Evolutionary conservation across 2,797 vertebrate species (phyloP), one percentile per base, ranked within the genome.

Genomic region (Alauda arvensis): DNA sequence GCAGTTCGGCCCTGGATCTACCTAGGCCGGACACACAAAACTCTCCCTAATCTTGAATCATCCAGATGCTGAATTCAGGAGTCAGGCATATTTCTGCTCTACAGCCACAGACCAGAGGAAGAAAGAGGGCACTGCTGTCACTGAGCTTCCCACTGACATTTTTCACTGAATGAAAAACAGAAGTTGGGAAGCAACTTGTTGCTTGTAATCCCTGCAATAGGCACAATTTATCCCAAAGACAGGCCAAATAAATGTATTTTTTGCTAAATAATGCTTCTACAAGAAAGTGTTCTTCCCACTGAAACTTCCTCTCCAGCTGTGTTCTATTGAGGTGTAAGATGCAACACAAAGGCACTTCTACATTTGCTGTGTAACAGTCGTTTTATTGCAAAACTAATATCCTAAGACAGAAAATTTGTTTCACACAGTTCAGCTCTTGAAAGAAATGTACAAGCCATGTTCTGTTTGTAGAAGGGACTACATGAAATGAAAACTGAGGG

Each of bases 381-480:
- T 53, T 94, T 95, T 93, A 95, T 93, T 95, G 89, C 20, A 92
- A 90, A 93, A 91, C 18, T 1, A 65, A 1, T 61, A 68, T 18
- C 3, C 6, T 33, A 72, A 65, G 10, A 40, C 14, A 89, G 42
- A 67, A 85, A 67, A 67, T 40, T 34, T 52, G 42, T 62, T 85
- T 88, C 34, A 80, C 10, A 42, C 8, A 68, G 19, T 68, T 77
- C 24, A 65, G 8, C 31, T 93, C 57, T 43, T 67, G 26, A 88
- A 85, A 90, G 25, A 88, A 93, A 94, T 77, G 63, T 89, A 71
- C 33, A 87, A 91, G 71, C 48, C 68, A 52, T 5, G 9, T 77
- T 84, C 75, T 6, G 5, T 79, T 65, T 85, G 19, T 37, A 28
- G 39, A 86, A 77, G 21, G 61, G 43, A 82, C 10, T 66, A 71